Percentiles rank a stretch among this genome's conserved stretches.
Conservation (phyloP, 2,888 invertebrate genomes). For the Nemapogon koenigi region DNA sequence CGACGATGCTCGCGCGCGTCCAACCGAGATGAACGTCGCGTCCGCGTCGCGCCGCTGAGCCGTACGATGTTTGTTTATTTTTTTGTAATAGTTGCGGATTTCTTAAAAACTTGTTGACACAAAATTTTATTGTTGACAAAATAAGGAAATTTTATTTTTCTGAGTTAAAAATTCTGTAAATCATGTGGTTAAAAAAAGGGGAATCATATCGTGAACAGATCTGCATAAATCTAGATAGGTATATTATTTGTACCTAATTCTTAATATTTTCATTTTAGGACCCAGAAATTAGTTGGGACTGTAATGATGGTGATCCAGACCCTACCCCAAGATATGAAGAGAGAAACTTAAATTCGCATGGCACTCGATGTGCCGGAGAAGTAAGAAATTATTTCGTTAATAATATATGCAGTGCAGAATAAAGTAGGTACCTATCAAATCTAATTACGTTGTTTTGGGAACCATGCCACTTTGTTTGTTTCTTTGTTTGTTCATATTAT, state of each 20-base stretch:
- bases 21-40: slow-evolving; percentile 19
- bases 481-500: too few species aligned
- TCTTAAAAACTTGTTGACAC: too few species aligned
- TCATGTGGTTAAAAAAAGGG: too few species aligned
- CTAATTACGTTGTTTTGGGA: not conserved
- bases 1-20: not conserved
- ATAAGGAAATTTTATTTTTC: too few species aligned
- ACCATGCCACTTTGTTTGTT: too few species aligned
- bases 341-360: slow-evolving; percentile 77
- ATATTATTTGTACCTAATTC: not conserved
- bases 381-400: too few species aligned
- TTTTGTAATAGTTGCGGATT: slow-evolving; percentile 9
- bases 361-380: slow-evolving; percentile 91
- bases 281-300: slow-evolving; percentile 83
- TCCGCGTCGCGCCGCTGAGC: slow-evolving; percentile 11
- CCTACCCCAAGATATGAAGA: slow-evolving; percentile 74
- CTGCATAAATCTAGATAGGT: not conserved
- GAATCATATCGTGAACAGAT: too few species aligned
- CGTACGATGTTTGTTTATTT: not conserved
- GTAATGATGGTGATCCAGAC: slow-evolving; percentile 79
- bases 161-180: too few species aligned
- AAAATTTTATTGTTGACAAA: too few species aligned
- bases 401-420: not conserved
- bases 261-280: slow-evolving; percentile 61
- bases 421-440: not conserved